These are phyloP conservation scores for Plebejus melissa DNA, from an alignment of 2,888 invertebrate species.

Conservation along the genomic window DNA sequence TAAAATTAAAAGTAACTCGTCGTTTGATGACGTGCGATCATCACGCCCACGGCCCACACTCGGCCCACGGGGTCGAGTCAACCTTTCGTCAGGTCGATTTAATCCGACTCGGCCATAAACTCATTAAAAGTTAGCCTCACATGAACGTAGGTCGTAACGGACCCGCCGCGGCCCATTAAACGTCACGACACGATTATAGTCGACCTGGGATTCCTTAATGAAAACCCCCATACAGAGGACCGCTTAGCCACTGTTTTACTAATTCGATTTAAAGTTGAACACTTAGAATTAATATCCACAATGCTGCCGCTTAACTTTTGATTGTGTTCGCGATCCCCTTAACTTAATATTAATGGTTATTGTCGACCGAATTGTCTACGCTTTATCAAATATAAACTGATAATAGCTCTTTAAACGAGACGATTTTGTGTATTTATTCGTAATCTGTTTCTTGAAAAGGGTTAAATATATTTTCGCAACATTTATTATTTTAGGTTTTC, in stretches of 20 bases:
- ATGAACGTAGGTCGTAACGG: constrained; percentile 65
- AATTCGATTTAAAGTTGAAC: constrained; percentile 13
- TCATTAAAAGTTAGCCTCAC: constrained; percentile 72
- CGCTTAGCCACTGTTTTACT: constrained; percentile 16
- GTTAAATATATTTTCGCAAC: too few relatives aligned
- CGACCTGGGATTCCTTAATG: constrained; percentile 68
- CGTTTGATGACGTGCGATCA: neutral
- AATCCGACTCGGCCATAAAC: constrained; percentile 56
- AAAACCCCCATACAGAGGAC: constrained; percentile 56
- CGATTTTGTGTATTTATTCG: neutral
- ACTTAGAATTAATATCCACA: constrained; percentile 12
- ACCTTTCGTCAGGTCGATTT: constrained; percentile 43
- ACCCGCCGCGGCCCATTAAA: constrained; percentile 70
- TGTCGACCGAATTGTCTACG: neutral
- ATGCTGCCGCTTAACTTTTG: neutral
- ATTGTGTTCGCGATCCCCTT: constrained; percentile 12
- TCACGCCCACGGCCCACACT: neutral
- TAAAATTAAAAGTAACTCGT: neutral
- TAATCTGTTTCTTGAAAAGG: neutral
- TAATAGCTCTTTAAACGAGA: neutral
- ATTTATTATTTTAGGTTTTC: too few relatives aligned
- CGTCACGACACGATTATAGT: constrained; percentile 67
- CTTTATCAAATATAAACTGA: neutral
- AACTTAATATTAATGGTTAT: constrained; percentile 4
- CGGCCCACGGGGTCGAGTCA: neutral